A percentile compares a stretch with the other conserved stretches of the same genome.
Conservation (phyloP, 2,797 vertebrate genomes). For the Paramormyrops hopkinsi region DNA sequence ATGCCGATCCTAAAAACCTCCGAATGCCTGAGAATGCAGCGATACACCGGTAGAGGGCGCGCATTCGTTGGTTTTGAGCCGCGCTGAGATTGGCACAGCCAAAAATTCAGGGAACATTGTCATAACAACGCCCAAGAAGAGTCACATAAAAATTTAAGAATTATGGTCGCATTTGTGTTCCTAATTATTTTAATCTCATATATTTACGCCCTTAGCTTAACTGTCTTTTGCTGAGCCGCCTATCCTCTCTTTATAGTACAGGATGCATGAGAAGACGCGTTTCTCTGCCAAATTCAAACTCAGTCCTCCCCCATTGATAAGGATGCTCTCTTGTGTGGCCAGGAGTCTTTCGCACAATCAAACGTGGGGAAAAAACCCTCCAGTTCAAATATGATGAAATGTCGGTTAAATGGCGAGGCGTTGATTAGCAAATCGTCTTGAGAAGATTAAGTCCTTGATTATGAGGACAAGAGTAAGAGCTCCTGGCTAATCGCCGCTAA, state of each 20-base stretch:
- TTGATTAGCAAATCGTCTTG: slow-evolving; percentile 18
- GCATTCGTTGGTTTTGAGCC: slow-evolving; percentile 13
- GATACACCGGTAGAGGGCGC: slow-evolving; percentile 22
- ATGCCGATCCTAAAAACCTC: neutral
- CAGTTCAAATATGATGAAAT: slow-evolving; percentile 12
- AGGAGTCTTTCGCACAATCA: neutral
- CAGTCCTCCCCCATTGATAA: neutral
- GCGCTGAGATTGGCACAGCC: neutral
- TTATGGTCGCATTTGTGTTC: neutral
- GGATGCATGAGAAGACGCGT: neutral
- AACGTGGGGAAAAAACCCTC: neutral
- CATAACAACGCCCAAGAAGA: neutral
- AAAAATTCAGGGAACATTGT: neutral
- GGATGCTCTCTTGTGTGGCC: neutral
- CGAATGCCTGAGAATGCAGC: too few species aligned
- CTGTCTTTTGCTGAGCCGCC: neutral
- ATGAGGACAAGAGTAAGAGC: slow-evolving; percentile 8
- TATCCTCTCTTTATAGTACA: neutral
- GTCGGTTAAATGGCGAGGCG: neutral
- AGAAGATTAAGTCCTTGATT: slow-evolving; percentile 24
- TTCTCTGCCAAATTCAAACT: neutral
- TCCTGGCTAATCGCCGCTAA: slow-evolving; percentile 25
- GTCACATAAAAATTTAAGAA: neutral
- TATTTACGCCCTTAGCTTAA: neutral
- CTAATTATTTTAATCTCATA: neutral